Evolutionary conservation across 2,888 invertebrate genomes (phyloP), one percentile per base, ranked within the genome.

Genomic region (Omphaloscelis lunosa): DNA sequence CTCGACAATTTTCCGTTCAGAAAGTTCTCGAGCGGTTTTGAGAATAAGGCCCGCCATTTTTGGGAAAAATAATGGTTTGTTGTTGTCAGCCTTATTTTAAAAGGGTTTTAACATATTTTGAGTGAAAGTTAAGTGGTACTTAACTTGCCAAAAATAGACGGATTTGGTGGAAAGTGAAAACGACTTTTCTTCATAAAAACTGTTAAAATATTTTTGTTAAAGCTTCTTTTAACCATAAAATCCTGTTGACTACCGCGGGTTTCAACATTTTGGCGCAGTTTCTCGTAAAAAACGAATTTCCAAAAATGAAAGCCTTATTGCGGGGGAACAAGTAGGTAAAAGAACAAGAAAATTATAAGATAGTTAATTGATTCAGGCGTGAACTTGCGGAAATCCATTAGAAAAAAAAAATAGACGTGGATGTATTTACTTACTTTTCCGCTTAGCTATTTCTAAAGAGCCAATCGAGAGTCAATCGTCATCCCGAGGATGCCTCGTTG

Each of bases 41-140:
- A 72, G n/a, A 83, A 85, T 85, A 65, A 23, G 4, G 15, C 11
- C 29, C 56, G 23, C n/a, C 12, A 79, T 72, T 82, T 84, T 85
- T 85, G 77, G 71, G 63, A 27, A 20, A 69, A 76, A 76, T 85
- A 76, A 80, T 75, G 71, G 70, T 74, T 82, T 73, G 71, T 81
- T 79, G 76, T 68, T 83, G 69, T 83, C 75, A 58, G 86, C 58
- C 69, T 76, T 80, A 51, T 81, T 74, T 77, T 77, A 65, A 83
- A 84, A 77, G 83, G 84, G 85, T 79, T 85, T 82, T 69, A 51
- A 73, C 75, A 82, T 79, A 72, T 72, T 84, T 82, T 74, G 65
- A 76, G 66, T 70, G 58, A 27, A 66, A 69, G 68, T 67, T 65
- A 84, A 84, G 77, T 75, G 77, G 59, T 72, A n/a, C 80, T 84